phyloP scores from a whole-genome alignment of 2,113 vertebrate genomes.

The Eretmochelys imbricata region DNA sequence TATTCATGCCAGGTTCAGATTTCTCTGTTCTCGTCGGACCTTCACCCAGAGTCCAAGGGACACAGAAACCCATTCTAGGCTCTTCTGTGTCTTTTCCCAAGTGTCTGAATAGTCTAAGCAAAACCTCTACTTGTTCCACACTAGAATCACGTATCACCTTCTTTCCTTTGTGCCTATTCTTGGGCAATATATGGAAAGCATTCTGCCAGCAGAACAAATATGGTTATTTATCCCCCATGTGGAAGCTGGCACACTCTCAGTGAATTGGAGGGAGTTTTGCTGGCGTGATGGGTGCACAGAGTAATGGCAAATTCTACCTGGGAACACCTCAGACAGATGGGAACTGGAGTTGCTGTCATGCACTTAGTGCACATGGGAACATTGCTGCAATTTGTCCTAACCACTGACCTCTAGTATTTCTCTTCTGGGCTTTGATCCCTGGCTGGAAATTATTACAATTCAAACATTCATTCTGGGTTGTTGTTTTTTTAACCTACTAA shows the following conservation, averaged over 20 bases:
- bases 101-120: neutral
- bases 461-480: too few relatives aligned
- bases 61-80: neutral
- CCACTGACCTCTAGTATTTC: accelerated
- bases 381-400: neutral
- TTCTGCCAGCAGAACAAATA: neutral
- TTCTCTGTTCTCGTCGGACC: neutral
- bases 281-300: neutral
- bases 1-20: neutral
- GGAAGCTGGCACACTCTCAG: neutral
- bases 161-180: neutral
- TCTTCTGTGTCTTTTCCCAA: neutral
- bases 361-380: neutral
- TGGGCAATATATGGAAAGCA: neutral
- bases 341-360: accelerated
- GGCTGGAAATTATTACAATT: neutral
- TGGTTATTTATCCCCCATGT: neutral
- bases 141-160: neutral
- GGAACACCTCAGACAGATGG: neutral
- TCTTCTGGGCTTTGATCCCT: neutral
- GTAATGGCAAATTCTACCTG: neutral
- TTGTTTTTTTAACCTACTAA: neutral
- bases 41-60: neutral
- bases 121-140: neutral
- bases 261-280: neutral